These are phyloP conservation scores for Damaliscus lunatus DNA, from an alignment of 2,113 vertebrate species.

Conservation along the genomic window DNA sequence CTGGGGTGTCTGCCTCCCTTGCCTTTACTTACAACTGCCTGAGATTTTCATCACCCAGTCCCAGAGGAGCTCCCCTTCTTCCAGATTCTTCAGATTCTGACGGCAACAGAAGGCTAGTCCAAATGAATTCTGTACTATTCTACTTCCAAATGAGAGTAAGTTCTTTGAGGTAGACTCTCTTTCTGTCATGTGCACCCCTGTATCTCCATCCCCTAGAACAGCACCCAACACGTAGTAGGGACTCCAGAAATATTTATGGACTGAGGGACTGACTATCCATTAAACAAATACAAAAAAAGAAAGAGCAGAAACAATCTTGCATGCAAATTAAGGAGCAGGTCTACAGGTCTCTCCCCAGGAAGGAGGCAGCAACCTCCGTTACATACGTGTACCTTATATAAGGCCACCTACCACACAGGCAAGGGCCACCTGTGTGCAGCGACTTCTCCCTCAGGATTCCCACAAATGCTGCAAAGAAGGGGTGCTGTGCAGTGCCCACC, in stretches of 20 bases:
- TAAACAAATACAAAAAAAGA: not conserved
- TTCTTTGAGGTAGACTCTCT: not conserved
- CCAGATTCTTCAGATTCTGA: not conserved
- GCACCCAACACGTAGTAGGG: not conserved
- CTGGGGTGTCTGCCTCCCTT: not conserved
- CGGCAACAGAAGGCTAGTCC: not conserved
- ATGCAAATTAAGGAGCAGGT: not conserved
- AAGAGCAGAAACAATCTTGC: not conserved
- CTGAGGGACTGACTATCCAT: not conserved
- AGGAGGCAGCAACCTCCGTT: not conserved
- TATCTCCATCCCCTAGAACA: not conserved
- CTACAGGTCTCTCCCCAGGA: not conserved
- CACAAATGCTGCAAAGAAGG: not conserved
- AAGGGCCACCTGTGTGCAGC: not conserved
- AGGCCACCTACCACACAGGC: not conserved
- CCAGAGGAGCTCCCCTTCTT: not conserved
- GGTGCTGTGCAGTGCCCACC: not conserved
- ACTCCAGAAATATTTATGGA: not conserved
- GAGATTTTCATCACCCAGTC: not conserved
- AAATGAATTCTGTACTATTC: not conserved
- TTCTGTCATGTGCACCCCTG: not conserved
- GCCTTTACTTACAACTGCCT: not conserved
- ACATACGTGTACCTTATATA: not conserved
- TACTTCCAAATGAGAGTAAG: not conserved
- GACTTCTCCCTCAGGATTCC: not conserved